These are phyloP conservation scores for Drosophila parabipectinata DNA, from an alignment of 1,140 invertebrate genomes.

Conservation along the genomic window DNA sequence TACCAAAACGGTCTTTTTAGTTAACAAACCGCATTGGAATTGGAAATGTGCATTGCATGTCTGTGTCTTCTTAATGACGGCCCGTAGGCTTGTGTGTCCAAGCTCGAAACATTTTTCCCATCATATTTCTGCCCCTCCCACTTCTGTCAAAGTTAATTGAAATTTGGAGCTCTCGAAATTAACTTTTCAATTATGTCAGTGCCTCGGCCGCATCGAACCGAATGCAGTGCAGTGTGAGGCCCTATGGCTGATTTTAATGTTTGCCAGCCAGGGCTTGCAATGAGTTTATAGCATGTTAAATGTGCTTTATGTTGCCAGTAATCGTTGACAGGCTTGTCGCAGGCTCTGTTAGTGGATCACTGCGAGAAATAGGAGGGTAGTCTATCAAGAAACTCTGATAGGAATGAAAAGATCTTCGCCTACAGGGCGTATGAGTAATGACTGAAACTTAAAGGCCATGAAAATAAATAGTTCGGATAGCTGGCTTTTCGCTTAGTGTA, in stretches of 20 bases:
- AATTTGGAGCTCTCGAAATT: constrained; percentile 50
- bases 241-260: constrained; percentile 47
- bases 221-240: not conserved
- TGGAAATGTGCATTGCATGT: not conserved
- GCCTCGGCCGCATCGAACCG: constrained; percentile 11
- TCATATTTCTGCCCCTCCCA: not conserved
- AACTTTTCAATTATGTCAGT: constrained; percentile 47
- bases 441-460: not conserved
- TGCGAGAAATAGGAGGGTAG: not conserved
- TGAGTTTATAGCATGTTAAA: constrained; percentile 68
- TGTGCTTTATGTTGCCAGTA: constrained; percentile 64
- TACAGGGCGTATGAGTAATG: too few species aligned
- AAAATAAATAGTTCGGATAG: not conserved
- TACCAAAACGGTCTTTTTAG: not conserved
- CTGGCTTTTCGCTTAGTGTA: not conserved
- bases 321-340: constrained; percentile 47
- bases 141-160: constrained; percentile 33
- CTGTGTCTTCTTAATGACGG: not conserved
- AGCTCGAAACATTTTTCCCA: constrained; percentile 1
- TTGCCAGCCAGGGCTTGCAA: constrained; percentile 22
- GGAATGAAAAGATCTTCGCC: not conserved
- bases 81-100: not conserved
- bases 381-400: not conserved
- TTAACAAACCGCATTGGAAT: constrained; percentile 10
- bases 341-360: constrained; percentile 19